Evolutionary conservation across 2,113 vertebrate species (phyloP), one percentile per base, ranked within the genome.

Genomic region (Pipa parva): DNA sequence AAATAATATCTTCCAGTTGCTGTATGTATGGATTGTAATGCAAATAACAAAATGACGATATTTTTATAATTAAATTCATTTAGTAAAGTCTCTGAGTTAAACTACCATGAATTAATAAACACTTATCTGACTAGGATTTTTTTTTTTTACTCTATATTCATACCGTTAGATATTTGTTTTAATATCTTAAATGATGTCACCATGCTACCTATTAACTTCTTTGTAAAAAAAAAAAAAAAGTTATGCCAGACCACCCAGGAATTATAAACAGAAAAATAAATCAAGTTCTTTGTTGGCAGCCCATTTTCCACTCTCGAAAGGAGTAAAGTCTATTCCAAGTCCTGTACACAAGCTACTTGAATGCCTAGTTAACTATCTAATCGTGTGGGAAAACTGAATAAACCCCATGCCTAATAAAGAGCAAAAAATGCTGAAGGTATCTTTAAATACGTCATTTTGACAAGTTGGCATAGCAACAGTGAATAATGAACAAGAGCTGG

Each of bases 191-290:
- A 36, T 3, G 10, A 36, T 36, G 33, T 3, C 33, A 12, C 10
- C 33, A 36, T 36, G 10, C 15, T 36, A 36, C 33, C 33, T 36
- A 12, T 3, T 36, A 36, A 12, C 33, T 36, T 2, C 33, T 36
- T 36, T n/a, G n/a, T n/a, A n/a, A n/a, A n/a, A n/a, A n/a, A n/a
- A n/a, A 36, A 36, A 36, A 36, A 36, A 1, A 12, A 13, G 33
- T 36, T 42, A 42, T n/a, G 39, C 39, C 39, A 29, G 49, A 61
- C 66, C 66, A 70, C 66, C 58, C 48, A 70, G 26, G 15, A 22
- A 29, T 33, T 21, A 58, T 12, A 36, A 7, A 31, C 17, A 58
- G 55, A 9, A 13, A 26, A 58, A 36, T 33, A 49, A 49, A 37
- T 36, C 28, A 58, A 26, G 9, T 5, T 49, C 18, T 56, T 28